These are phyloP conservation scores for Neoniphon sammara DNA, from an alignment of 2,797 vertebrate species.

Conservation along the genomic window DNA sequence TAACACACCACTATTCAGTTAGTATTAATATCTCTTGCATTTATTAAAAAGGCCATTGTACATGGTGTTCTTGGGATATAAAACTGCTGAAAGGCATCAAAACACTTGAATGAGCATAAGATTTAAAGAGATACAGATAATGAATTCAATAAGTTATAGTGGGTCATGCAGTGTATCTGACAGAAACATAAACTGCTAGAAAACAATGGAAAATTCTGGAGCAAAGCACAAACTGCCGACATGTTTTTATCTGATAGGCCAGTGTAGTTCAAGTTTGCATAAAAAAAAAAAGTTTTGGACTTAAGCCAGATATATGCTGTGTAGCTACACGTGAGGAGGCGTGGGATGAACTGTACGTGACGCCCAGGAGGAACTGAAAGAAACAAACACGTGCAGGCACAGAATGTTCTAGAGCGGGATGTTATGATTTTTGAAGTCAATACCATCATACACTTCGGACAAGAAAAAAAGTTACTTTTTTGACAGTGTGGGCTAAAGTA, in stretches of 20 bases:
- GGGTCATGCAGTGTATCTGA: not conserved
- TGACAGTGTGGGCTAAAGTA: conserved; percentile 4
- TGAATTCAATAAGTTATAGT: not conserved
- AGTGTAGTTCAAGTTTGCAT: conserved; percentile 10
- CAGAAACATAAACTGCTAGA: not conserved
- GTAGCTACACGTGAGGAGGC: conserved; percentile 61
- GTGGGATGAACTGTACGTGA: conserved; percentile 63
- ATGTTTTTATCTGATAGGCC: not conserved
- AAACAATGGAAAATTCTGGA: not conserved
- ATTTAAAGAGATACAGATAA: not conserved
- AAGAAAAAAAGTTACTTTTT: not conserved
- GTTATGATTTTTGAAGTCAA: conserved; percentile 25
- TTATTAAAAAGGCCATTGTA: not conserved
- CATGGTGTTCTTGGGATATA: not conserved
- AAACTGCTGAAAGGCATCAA: not conserved
- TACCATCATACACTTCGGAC: not conserved
- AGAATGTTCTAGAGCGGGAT: conserved; percentile 53
- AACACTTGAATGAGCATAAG: not conserved
- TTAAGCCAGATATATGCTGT: conserved; percentile 58
- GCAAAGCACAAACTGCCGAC: conserved; percentile 1
- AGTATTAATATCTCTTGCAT: not conserved
- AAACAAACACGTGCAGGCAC: conserved; percentile 64
- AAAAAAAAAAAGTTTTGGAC: conserved; percentile 50
- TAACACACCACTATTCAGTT: not conserved
- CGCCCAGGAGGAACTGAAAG: conserved; percentile 60